These are phyloP conservation scores for Macrosiphum euphorbiae DNA, from an alignment of 2,888 invertebrate genomes.

Conservation along the genomic window DNA sequence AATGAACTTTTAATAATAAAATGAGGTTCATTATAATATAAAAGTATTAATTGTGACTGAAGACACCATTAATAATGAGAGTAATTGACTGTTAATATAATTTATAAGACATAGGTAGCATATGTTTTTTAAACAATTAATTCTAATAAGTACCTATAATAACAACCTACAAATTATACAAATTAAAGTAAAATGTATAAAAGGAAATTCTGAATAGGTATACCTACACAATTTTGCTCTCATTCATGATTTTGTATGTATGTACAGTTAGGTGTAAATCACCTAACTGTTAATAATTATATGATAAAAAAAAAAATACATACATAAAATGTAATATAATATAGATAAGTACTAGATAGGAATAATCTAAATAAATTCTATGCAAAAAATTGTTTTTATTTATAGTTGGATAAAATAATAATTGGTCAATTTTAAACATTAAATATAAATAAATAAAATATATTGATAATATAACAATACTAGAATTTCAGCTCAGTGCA, in stretches of 20 bases:
- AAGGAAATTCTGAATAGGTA: not conserved
- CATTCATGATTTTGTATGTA: not conserved
- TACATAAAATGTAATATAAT: not conserved
- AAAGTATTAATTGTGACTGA: not conserved
- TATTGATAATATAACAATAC: not conserved
- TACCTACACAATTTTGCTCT: not conserved
- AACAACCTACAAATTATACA: not conserved
- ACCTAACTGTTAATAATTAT: not conserved
- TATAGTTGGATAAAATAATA: not conserved
- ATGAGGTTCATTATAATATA: not conserved
- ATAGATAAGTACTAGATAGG: not conserved
- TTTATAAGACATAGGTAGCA: not conserved
- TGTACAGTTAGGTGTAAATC: not conserved
- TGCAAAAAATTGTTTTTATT: not conserved
- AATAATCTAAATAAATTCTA: not conserved
- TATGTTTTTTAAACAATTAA: constrained; percentile 1
- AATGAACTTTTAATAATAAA: not conserved
- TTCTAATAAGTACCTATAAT: not conserved
- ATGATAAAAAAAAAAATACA: not conserved
- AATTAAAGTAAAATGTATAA: not conserved
- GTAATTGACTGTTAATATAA: not conserved
- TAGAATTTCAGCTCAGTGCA: not conserved
- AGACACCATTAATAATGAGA: not conserved
- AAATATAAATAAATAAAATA: not conserved
- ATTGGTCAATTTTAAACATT: not conserved